Conservation (phyloP, 2,888 invertebrate species). For the Dusona sp. region DNA sequence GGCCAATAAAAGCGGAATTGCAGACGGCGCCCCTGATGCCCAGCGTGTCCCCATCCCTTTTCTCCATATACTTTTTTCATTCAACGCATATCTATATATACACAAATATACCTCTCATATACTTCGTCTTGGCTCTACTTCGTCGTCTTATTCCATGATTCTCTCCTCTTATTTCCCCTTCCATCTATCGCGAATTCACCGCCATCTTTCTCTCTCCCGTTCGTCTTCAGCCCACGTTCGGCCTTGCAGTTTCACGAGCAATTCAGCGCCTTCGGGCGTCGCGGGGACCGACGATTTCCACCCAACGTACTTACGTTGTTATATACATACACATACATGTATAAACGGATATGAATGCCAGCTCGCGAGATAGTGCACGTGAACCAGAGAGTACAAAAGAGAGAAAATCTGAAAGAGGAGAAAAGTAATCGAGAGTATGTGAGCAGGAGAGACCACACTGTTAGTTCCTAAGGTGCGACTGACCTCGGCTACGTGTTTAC, state of each 20-base stretch:
- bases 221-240: slow-evolving; percentile 26
- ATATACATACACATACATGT: background rate
- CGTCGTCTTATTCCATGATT: slow-evolving; percentile 38
- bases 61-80: slow-evolving; percentile 10
- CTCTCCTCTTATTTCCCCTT: slow-evolving; percentile 24
- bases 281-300: slow-evolving; percentile 55
- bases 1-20: slow-evolving; percentile 67
- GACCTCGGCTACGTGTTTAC: slow-evolving; percentile 69
- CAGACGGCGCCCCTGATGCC: slow-evolving; percentile 60
- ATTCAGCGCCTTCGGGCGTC: slow-evolving; percentile 60
- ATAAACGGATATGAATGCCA: background rate
- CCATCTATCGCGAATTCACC: slow-evolving; percentile 12
- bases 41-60: slow-evolving; percentile 22
- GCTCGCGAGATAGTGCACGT: slow-evolving; percentile 4
- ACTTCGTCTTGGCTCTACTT: slow-evolving; percentile 16
- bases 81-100: background rate
- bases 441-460: slow-evolving; percentile 44
- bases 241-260: slow-evolving; percentile 65
- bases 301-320: background rate
- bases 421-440: slow-evolving; percentile 48
- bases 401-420: slow-evolving; percentile 42
- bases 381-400: slow-evolving; percentile 13
- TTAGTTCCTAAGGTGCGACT: slow-evolving; percentile 70
- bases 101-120: slow-evolving; percentile 8
- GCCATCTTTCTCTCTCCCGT: background rate